These are phyloP conservation scores for Polyommatus icarus DNA, from an alignment of 2,888 invertebrate species.

Conservation along the genomic window DNA sequence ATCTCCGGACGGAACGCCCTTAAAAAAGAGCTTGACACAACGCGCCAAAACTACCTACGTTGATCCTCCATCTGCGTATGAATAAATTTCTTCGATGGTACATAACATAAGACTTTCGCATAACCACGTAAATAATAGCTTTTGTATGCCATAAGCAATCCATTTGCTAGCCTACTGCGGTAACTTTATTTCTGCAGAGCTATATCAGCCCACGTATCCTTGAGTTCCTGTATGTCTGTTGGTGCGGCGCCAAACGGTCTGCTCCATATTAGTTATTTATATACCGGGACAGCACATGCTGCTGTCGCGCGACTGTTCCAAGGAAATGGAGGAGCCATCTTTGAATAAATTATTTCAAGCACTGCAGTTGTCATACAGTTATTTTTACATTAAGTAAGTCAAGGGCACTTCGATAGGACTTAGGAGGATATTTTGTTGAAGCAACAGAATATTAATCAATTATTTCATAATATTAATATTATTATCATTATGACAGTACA, in stretches of 20 bases:
- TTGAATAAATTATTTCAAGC: not conserved
- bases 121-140: not conserved
- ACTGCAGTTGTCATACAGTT: not conserved
- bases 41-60: too few relatives aligned
- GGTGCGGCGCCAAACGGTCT: conserved; percentile 42
- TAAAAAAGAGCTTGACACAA: too few relatives aligned
- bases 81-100: too few relatives aligned
- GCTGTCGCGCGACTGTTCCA: conserved; percentile 13
- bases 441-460: not conserved
- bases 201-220: conserved; percentile 4
- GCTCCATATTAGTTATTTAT: conserved; percentile 41
- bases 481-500: too few relatives aligned
- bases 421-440: not conserved
- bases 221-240: conserved; percentile 32
- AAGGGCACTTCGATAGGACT: not conserved
- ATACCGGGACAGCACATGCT: conserved; percentile 29
- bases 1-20: too few relatives aligned
- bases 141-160: not conserved
- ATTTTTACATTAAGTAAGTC: too few relatives aligned
- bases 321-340: not conserved
- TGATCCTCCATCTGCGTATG: too few relatives aligned
- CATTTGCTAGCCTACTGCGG: not conserved
- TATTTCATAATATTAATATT: too few relatives aligned
- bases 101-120: too few relatives aligned
- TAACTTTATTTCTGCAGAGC: not conserved